Percentiles rank a stretch among this genome's conserved stretches.
phyloP scores from a whole-genome alignment of 2,888 invertebrate genomes.

The Globia sparganii region DNA sequence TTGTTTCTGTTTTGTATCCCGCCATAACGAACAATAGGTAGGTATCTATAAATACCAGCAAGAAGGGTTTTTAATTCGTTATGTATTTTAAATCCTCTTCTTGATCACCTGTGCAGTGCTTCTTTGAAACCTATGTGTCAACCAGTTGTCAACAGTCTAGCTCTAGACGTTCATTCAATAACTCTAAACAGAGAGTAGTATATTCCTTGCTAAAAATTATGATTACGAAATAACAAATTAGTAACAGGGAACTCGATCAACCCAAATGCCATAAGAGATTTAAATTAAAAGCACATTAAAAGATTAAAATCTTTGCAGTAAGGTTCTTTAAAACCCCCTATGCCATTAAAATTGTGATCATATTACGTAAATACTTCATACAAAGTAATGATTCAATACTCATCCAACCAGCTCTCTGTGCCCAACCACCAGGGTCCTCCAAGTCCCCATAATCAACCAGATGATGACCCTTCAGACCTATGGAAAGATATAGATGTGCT shows the following conservation, averaged over 20 bases:
- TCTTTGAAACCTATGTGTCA: neutral
- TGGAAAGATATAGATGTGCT: slow-evolving; percentile 69
- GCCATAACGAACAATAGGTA: too few relatives aligned
- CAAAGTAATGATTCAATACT: slow-evolving; percentile 11
- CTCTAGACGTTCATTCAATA: neutral
- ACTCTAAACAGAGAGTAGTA: too few relatives aligned
- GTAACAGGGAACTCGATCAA: neutral
- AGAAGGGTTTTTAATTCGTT: too few relatives aligned
- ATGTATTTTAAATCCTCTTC: neutral
- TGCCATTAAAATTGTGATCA: neutral
- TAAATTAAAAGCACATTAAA: too few relatives aligned
- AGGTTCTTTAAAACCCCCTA: neutral
- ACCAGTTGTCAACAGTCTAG: neutral
- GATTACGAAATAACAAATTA: neutral
- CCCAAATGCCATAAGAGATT: neutral
- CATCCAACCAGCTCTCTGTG: too few relatives aligned
- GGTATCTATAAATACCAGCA: too few relatives aligned
- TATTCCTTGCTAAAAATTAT: neutral
- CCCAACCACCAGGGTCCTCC: neutral
- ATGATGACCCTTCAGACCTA: neutral
- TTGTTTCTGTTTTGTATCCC: too few relatives aligned
- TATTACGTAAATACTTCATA: neutral
- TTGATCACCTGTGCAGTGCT: neutral
- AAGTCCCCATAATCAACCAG: neutral
- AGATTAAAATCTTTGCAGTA: neutral